These are phyloP conservation scores for Lycodopsis pacificus DNA, from an alignment of 2,797 vertebrate species.

Conservation along the genomic window DNA sequence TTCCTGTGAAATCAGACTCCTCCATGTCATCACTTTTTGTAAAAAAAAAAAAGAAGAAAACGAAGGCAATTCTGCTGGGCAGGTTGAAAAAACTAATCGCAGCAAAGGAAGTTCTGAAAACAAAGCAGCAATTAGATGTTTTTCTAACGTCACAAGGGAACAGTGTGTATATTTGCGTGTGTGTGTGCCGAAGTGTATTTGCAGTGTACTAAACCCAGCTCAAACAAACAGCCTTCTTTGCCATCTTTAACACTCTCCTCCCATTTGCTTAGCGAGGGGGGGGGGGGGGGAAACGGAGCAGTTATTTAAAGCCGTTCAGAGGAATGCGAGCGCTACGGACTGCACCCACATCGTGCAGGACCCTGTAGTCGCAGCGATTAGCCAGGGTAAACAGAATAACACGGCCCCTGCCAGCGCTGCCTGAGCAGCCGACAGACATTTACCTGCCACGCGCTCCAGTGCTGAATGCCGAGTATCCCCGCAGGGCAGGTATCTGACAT, in stretches of 20 bases:
- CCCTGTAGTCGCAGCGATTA: slow-evolving; percentile 76
- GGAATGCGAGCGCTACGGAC: slow-evolving; percentile 74
- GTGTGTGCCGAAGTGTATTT: slow-evolving; percentile 43
- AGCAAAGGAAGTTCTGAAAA: slow-evolving; percentile 59
- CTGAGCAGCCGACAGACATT: slow-evolving; percentile 32
- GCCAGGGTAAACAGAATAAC: slow-evolving; percentile 78
- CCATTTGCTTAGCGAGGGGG: slow-evolving; percentile 69
- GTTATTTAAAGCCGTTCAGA: slow-evolving; percentile 82
- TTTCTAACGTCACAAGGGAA: slow-evolving; percentile 55
- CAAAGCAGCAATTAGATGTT: slow-evolving; percentile 75
- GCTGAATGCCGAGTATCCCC: slow-evolving; percentile 34
- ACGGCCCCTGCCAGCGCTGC: slow-evolving; percentile 60
- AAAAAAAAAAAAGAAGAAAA: slow-evolving; percentile 6
- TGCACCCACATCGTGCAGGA: slow-evolving; percentile 62
- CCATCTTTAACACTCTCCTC: slow-evolving; percentile 82
- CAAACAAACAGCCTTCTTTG: slow-evolving; percentile 80
- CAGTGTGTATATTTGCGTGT: slow-evolving; percentile 48
- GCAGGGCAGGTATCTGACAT: slow-evolving; percentile 70
- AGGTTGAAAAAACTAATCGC: slow-evolving; percentile 16
- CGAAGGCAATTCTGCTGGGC: background rate
- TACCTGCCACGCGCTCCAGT: slow-evolving; percentile 42
- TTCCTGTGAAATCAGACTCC: slow-evolving; percentile 58
- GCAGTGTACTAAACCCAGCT: slow-evolving; percentile 61
- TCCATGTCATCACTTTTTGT: slow-evolving; percentile 39
- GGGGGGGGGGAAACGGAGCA: slow-evolving; percentile 57